phyloP scores from a whole-genome alignment of 2,113 vertebrate species.

The Zosterops pallidus region DNA sequence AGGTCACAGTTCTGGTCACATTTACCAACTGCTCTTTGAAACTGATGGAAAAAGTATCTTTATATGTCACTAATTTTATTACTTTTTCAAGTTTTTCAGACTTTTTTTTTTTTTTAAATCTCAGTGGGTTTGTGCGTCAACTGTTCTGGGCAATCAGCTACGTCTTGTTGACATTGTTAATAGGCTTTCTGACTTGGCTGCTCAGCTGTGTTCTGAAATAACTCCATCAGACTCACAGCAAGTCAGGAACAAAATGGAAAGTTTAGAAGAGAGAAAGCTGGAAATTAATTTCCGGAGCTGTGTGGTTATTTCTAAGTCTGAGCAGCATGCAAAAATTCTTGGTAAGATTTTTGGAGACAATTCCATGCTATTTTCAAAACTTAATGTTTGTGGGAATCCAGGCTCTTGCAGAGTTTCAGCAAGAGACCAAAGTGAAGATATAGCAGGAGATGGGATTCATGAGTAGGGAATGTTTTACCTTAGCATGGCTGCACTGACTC shows the following conservation, averaged over 20 bases:
- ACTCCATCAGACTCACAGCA: constrained; percentile 36
- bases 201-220: constrained; percentile 36
- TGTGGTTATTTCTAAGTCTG: constrained; percentile 21
- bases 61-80: not conserved
- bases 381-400: not conserved
- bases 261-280: constrained; percentile 33
- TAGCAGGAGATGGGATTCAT: not conserved
- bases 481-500: not conserved
- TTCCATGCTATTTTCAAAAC: constrained; percentile 2
- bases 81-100: not conserved
- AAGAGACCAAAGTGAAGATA: not conserved
- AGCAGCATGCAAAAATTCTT: not conserved
- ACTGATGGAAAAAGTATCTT: constrained; percentile 31
- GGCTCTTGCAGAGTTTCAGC: not conserved
- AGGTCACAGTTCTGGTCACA: constrained; percentile 41
- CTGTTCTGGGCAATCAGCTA: constrained; percentile 46
- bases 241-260: constrained; percentile 51
- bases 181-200: constrained; percentile 55
- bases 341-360: not conserved
- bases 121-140: constrained; percentile 26
- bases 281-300: constrained; percentile 45
- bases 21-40: constrained; percentile 22
- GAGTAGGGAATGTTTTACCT: not conserved
- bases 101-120: not conserved
- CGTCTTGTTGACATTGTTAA: constrained; percentile 28